These are phyloP conservation scores for Chloromyia formosa DNA, from an alignment of 2,888 invertebrate species.

Conservation along the genomic window DNA sequence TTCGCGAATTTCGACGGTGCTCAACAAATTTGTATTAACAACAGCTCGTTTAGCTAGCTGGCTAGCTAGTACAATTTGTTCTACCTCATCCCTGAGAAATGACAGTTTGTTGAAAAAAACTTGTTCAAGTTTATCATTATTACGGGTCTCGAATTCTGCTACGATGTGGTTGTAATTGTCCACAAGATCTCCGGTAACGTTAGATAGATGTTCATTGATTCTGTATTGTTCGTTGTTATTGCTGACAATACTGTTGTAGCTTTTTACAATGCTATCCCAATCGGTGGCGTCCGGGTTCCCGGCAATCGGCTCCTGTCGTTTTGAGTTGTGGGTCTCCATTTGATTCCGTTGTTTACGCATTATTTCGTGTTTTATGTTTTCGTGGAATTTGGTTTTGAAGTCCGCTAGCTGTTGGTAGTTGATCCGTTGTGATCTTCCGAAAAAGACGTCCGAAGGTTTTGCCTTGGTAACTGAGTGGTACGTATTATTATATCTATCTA, in stretches of 20 bases:
- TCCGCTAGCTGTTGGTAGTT: conserved; percentile 35
- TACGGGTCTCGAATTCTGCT: not conserved
- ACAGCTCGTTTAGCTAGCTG: not conserved
- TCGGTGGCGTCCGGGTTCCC: not conserved
- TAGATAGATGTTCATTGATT: not conserved
- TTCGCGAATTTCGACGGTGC: not conserved
- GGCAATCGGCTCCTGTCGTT: not conserved
- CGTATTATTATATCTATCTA: conserved; percentile 50
- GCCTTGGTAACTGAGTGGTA: conserved; percentile 48
- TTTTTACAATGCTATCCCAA: too few relatives aligned
- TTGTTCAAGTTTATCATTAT: not conserved
- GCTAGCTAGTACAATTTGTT: too few relatives aligned
- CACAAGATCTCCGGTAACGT: not conserved
- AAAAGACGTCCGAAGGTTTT: conserved; percentile 49
- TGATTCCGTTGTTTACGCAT: not conserved
- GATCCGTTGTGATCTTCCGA: conserved; percentile 42
- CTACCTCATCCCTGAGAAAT: not conserved
- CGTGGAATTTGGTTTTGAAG: not conserved
- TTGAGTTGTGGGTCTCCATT: not conserved
- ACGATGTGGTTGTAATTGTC: not conserved
- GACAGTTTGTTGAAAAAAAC: not conserved
- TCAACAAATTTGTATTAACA: not conserved
- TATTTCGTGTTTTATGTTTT: not conserved
- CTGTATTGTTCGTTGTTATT: not conserved
- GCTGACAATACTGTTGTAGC: too few relatives aligned